Evolutionary conservation across 2,797 vertebrate genomes (phyloP).

Genomic region (Microcaecilia unicolor): DNA sequence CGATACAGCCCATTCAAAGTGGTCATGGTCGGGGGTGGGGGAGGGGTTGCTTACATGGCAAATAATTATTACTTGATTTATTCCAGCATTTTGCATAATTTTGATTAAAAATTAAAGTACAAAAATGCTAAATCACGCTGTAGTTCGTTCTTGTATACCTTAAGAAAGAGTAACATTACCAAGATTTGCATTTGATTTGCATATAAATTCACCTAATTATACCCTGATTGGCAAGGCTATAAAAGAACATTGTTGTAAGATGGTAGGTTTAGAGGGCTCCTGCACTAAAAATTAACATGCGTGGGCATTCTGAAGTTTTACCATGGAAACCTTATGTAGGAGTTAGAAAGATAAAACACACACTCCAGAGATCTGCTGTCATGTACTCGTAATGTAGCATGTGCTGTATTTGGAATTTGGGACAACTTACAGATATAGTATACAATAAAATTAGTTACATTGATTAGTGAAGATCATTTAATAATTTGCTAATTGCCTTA

Average conservation of each 20-base stretch:
- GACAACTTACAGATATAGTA: no score
- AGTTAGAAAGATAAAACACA: slow-evolving; percentile 12
- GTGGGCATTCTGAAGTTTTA: slow-evolving; percentile 24
- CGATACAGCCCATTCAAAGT: no score
- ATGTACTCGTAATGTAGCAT: no score
- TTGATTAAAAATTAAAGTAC: no score
- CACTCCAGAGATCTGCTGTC: slow-evolving; percentile 1
- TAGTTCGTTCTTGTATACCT: background rate
- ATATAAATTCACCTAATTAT: slow-evolving; percentile 38
- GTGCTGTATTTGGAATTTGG: no score
- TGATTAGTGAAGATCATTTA: no score
- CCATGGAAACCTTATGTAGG: slow-evolving; percentile 23
- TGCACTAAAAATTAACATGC: slow-evolving; percentile 20
- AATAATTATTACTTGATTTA: no score
- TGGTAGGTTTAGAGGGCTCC: slow-evolving; percentile 17
- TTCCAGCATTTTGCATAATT: no score
- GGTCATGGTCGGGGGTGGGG: no score
- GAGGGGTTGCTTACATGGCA: no score
- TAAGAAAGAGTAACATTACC: slow-evolving; percentile 28
- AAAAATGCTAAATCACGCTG: slow-evolving; percentile 25
- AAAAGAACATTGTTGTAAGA: slow-evolving; percentile 31
- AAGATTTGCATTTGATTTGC: slow-evolving; percentile 36
- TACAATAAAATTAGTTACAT: no score
- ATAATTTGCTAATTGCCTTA: no score
- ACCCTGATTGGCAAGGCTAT: slow-evolving; percentile 37